A percentile compares a stretch with the other conserved stretches of the same genome.
Evolutionary conservation across 2,113 vertebrate species (phyloP).

Genomic region (Protobothrops mucrosquamatus): DNA sequence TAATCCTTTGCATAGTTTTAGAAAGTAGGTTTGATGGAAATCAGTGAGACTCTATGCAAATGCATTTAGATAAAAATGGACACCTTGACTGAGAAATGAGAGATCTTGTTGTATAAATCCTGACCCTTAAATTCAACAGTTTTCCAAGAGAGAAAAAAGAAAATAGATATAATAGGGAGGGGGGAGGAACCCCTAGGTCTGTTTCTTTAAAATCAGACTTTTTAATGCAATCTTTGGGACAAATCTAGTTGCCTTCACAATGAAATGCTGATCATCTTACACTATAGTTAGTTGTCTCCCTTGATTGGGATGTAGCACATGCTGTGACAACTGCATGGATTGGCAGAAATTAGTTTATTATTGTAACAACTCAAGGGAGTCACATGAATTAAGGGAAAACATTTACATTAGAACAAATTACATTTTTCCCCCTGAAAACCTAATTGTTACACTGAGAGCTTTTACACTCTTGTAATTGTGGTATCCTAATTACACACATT

Average conservation of each 20-base stretch:
- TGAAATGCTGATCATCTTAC: slow-evolving; percentile 52
- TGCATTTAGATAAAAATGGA: not conserved
- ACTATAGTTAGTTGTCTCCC: slow-evolving; percentile 50
- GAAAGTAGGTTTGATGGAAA: not conserved
- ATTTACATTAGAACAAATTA: slow-evolving; percentile 81
- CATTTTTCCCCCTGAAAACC: slow-evolving; percentile 67
- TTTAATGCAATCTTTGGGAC: slow-evolving; percentile 11
- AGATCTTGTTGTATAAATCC: not conserved
- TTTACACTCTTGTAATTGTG: slow-evolving; percentile 71
- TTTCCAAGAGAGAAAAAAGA: not conserved
- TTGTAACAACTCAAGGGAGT: slow-evolving; percentile 75
- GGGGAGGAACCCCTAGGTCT: not conserved
- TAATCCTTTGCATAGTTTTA: not conserved
- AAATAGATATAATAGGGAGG: not conserved
- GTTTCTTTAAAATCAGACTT: not conserved
- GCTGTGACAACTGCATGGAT: slow-evolving; percentile 54
- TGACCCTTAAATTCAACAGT: not conserved
- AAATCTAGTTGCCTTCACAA: slow-evolving; percentile 48
- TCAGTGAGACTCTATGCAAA: not conserved
- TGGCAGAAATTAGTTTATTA: slow-evolving; percentile 65
- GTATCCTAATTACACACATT: slow-evolving; percentile 72
- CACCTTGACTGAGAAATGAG: not conserved
- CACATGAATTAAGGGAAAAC: slow-evolving; percentile 72
- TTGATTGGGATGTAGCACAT: slow-evolving; percentile 54
- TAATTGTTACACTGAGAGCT: slow-evolving; percentile 78